These are phyloP conservation scores for Streptopelia turtur DNA, from an alignment of 2,797 vertebrate genomes.

Conservation along the genomic window DNA sequence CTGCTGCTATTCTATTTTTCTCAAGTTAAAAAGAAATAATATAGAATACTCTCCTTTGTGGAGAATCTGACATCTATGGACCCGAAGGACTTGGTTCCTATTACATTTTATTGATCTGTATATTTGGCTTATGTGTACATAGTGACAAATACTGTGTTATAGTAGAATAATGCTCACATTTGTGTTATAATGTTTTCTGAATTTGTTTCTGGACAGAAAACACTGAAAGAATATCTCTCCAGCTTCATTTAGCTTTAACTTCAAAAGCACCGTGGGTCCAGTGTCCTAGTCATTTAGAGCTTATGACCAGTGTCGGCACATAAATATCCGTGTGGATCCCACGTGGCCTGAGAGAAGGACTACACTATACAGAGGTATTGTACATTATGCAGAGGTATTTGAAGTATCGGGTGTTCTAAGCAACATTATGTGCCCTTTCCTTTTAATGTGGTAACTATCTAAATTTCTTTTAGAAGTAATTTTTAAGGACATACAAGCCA, in stretches of 20 bases:
- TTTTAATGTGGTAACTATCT: background rate
- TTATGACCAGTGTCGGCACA: constrained; percentile 98
- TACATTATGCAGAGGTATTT: constrained; percentile 89
- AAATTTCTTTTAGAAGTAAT: background rate
- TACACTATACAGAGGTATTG: constrained; percentile 91
- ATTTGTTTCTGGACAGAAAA: constrained; percentile 83
- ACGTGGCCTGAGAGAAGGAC: constrained; percentile 90
- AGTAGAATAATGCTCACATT: background rate
- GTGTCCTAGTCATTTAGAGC: constrained; percentile 94
- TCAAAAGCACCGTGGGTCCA: constrained; percentile 93
- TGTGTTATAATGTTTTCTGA: background rate
- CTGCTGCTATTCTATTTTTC: background rate
- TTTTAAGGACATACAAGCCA: background rate
- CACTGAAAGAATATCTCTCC: constrained; percentile 92
- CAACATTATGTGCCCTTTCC: background rate
- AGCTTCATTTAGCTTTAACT: constrained; percentile 95
- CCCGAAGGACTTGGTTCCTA: background rate
- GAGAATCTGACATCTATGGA: background rate
- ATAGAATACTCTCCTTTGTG: background rate
- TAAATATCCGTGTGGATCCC: constrained; percentile 95
- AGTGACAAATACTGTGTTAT: background rate
- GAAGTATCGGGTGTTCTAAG: background rate
- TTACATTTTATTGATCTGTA: background rate
- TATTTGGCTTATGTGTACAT: background rate
- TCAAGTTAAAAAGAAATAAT: background rate